Conservation (phyloP, 2,888 invertebrate species). For the Caenorhabditis angaria region DNA sequence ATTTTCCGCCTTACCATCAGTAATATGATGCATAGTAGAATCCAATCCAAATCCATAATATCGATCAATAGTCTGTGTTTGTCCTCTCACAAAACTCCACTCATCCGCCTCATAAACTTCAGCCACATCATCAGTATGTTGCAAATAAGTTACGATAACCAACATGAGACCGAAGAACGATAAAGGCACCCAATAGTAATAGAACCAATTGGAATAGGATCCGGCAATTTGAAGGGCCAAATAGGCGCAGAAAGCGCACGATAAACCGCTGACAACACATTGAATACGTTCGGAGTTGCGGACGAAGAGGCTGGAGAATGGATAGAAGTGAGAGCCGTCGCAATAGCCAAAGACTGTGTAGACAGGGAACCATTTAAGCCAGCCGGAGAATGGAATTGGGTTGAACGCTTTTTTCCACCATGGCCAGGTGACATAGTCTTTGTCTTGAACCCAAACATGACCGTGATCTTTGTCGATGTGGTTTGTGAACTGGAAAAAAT, state of each 20-base stretch:
- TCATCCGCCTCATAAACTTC: constrained; percentile 63
- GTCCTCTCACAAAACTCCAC: constrained; percentile 58
- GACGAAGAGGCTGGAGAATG: constrained; percentile 61
- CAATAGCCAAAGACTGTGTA: constrained; percentile 66
- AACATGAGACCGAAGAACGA: constrained; percentile 60
- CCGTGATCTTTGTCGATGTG: constrained; percentile 54
- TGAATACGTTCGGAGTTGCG: constrained; percentile 62
- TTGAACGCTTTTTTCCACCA: constrained; percentile 49
- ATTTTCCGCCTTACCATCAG: constrained; percentile 48
- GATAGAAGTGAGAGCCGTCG: constrained; percentile 70
- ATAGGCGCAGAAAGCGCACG: constrained; percentile 55
- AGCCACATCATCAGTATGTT: constrained; percentile 59
- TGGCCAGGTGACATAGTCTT: constrained; percentile 39
- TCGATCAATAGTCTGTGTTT: constrained; percentile 54
- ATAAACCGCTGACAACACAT: constrained; percentile 58
- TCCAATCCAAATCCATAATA: constrained; percentile 55
- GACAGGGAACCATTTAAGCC: constrained; percentile 68
- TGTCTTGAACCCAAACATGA: constrained; percentile 60
- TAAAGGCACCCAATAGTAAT: constrained; percentile 62
- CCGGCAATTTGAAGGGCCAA: constrained; percentile 46
- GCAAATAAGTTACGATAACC: constrained; percentile 63
- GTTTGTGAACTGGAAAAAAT: constrained; percentile 47
- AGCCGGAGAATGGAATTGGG: constrained; percentile 61
- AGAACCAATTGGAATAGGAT: constrained; percentile 52
- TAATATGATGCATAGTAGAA: constrained; percentile 52